phyloP scores from a whole-genome alignment of 2,797 vertebrate species.

The Acomys russatus region DNA sequence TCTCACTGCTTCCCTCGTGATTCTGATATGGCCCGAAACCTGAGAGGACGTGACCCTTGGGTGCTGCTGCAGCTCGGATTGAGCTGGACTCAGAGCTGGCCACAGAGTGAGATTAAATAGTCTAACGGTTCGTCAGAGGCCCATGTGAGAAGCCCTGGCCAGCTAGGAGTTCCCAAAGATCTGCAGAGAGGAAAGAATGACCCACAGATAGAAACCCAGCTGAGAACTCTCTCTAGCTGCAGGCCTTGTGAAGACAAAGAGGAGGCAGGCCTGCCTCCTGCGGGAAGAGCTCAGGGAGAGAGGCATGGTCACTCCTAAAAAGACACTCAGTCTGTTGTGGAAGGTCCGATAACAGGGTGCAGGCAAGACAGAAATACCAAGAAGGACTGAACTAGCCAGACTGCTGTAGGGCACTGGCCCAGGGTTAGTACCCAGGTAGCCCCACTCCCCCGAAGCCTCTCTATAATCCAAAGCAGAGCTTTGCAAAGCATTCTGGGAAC shows the following conservation, averaged over 20 bases:
- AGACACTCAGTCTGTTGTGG: background rate
- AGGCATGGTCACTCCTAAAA: background rate
- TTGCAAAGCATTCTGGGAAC: background rate
- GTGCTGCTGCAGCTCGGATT: background rate
- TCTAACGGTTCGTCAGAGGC: background rate
- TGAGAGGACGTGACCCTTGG: background rate
- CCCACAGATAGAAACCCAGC: background rate
- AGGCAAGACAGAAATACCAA: background rate
- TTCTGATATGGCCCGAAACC: slow-evolving; percentile 62
- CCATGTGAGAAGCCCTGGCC: background rate
- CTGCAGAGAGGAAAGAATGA: background rate
- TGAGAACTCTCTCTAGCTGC: background rate
- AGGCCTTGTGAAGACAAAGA: background rate
- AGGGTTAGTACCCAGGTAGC: background rate
- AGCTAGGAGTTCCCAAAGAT: background rate
- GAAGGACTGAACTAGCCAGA: background rate
- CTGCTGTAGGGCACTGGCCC: background rate
- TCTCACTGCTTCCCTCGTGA: slow-evolving; percentile 55
- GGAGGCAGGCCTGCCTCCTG: background rate
- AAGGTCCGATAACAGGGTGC: background rate
- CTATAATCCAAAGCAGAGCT: background rate
- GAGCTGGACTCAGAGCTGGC: background rate
- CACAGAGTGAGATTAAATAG: background rate
- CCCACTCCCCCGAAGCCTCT: background rate
- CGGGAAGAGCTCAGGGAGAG: background rate